These are phyloP conservation scores for Morphnarchus princeps DNA, from an alignment of 2,113 vertebrate genomes.

Conservation along the genomic window DNA sequence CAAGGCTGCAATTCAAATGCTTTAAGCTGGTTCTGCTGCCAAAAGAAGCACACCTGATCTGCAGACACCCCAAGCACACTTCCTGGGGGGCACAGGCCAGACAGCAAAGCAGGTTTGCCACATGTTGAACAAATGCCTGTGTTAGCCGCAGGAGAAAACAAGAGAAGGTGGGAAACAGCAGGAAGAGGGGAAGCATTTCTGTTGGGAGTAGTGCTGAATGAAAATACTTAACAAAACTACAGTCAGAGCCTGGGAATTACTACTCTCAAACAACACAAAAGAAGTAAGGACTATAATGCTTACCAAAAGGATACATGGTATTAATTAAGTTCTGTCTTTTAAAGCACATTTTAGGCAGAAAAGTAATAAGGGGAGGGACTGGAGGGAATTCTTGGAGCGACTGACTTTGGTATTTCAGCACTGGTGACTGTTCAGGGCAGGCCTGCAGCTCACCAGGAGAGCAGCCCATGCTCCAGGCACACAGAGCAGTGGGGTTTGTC, in stretches of 20 bases:
- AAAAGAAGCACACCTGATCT: not conserved
- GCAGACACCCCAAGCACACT: not conserved
- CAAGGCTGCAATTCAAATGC: not conserved
- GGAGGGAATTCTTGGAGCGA: not conserved
- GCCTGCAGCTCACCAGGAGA: not conserved
- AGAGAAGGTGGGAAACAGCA: not conserved
- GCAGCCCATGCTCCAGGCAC: not conserved
- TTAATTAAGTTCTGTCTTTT: not conserved
- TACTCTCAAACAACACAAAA: not conserved
- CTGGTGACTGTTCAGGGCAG: not conserved
- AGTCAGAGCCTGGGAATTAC: not conserved
- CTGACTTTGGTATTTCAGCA: not conserved
- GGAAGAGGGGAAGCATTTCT: not conserved
- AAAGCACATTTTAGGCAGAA: not conserved
- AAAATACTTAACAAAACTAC: not conserved
- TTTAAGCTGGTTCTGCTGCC: not conserved
- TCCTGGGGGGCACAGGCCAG: not conserved
- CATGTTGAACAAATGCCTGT: not conserved
- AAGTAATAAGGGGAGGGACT: not conserved
- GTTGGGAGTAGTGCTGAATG: not conserved
- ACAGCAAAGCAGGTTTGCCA: not conserved
- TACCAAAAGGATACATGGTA: not conserved
- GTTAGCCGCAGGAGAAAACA: not conserved
- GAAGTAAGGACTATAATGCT: not conserved
- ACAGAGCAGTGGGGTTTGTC: accelerated